phyloP scores from a whole-genome alignment of 2,113 vertebrate genomes.

The Leptodactylus fuscus region DNA sequence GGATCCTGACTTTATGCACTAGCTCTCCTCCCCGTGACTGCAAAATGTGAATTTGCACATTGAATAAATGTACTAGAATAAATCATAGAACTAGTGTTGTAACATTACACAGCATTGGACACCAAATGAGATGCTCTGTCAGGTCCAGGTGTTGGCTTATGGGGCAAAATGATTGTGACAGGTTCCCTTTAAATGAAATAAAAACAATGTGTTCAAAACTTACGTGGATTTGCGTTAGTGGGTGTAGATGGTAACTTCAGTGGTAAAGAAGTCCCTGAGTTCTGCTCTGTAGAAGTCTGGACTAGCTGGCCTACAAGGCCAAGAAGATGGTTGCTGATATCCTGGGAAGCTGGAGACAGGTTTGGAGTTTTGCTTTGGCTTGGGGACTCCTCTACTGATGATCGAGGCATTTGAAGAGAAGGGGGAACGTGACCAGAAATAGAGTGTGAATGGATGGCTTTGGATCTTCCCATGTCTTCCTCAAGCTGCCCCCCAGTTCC shows the following conservation, averaged over 20 bases:
- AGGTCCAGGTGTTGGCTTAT: no score
- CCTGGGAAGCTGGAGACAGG: slow-evolving; percentile 55
- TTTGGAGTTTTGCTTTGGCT: slow-evolving; percentile 61
- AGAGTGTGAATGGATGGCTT: slow-evolving; percentile 65
- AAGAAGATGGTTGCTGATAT: slow-evolving; percentile 64
- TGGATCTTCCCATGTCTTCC: slow-evolving; percentile 65
- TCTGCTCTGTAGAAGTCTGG: slow-evolving; percentile 61
- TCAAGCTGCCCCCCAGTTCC: slow-evolving; percentile 52
- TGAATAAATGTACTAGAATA: no score
- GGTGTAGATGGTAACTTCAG: slow-evolving; percentile 67
- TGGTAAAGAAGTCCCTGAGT: slow-evolving; percentile 70
- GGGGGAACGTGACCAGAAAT: slow-evolving; percentile 48
- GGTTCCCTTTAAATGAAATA: no score
- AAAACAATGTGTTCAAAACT: no score
- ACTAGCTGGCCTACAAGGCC: slow-evolving; percentile 67
- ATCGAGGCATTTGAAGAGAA: slow-evolving; percentile 57
- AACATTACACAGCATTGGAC: no score
- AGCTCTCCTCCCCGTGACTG: no score
- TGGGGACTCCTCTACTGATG: not conserved
- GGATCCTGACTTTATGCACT: no score
- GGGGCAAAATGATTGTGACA: no score
- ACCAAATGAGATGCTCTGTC: no score
- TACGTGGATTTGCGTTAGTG: slow-evolving; percentile 3
- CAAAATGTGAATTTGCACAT: no score
- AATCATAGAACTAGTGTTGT: no score